These are phyloP conservation scores for Scaptomyza caliginosa DNA, from an alignment of 2,888 invertebrate species.

Conservation along the genomic window DNA sequence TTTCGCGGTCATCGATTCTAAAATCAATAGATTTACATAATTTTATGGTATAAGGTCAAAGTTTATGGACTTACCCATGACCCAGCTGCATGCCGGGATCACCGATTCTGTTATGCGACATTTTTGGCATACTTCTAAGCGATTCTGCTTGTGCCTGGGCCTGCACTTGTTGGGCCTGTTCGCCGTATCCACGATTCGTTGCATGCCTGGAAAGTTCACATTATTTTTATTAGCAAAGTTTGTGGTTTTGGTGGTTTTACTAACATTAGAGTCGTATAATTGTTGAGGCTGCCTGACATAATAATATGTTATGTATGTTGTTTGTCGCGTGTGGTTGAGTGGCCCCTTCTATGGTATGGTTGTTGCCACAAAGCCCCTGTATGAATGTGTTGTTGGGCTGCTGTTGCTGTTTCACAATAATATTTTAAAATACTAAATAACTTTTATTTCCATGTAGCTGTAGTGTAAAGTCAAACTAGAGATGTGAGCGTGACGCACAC, in stretches of 20 bases:
- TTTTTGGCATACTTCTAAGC: constrained; percentile 15
- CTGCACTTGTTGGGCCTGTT: constrained; percentile 42
- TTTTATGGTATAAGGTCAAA: not conserved
- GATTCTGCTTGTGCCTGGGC: constrained; percentile 25
- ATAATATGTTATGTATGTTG: constrained; percentile 22
- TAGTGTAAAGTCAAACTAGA: constrained; percentile 35
- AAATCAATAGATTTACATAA: constrained; percentile 21
- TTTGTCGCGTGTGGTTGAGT: constrained; percentile 12
- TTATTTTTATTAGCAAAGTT: not conserved
- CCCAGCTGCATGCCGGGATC: constrained; percentile 37
- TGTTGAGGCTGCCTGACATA: constrained; percentile 83
- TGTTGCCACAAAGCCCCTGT: constrained; percentile 20
- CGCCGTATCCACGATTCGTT: constrained; percentile 60
- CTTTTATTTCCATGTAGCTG: constrained; percentile 46
- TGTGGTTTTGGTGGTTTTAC: constrained; percentile 24
- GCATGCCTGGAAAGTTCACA: constrained; percentile 69
- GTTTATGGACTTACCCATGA: constrained; percentile 15
- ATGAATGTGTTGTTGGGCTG: constrained; percentile 17
- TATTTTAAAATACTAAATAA: constrained; percentile 51
- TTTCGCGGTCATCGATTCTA: constrained; percentile 70
- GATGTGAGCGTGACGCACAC: constrained; percentile 33
- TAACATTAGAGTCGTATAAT: constrained; percentile 82
- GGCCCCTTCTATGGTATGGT: constrained; percentile 17
- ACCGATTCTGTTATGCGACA: constrained; percentile 22
- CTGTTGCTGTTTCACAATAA: constrained; percentile 29